Base-by-base conservation (phyloP, 1,140 invertebrate genomes). In the Pseudomyrmex gracilis region DNA sequence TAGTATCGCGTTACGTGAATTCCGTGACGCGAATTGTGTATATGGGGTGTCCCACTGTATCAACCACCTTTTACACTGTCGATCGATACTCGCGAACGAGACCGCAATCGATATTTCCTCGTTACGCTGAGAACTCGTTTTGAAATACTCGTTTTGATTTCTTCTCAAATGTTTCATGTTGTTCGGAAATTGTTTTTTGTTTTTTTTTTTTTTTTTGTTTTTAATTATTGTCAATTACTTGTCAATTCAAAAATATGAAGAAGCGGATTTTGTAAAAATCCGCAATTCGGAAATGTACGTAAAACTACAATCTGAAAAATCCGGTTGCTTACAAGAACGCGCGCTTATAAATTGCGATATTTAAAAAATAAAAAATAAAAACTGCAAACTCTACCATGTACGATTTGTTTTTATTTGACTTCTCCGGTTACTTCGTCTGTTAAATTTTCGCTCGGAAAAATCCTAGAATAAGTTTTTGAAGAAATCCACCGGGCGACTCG, bases 1-100 rank as follows among this genome's bases (percentile, higher is more conserved):
- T 73, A 67, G 66, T 78, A 87, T 89, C 88, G 68, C 73, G 83
- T 89, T 87, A 89, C 88, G 67, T 83, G 68, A 58, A 83, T 82
- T 78, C 76, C 87, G 78, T 74, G 67, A 85, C 82, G 61, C 73
- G 68, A 47, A 73, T 58, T 22, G 34, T 51, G 66, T 70, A 80
- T 80, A 80, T 66, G 53, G 76, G 70, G 78, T 85, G 84, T 70
- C 53, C 76, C 80, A 12, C 20, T 49, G 67, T 51, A 34, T 34
- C 34, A 53, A 57, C 53, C 34, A 15, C 13, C 43, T 43, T 20
- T 49, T 34, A n/a, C 20, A 15, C 51, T 10, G 51, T 15, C 67
- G 15, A 24, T 22, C n/a, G 22, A 51, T 55, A 17, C 13, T 55
- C 64, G 34, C 34, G 13, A 57, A 12, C 12, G 17, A 67, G 58